Conservation (phyloP, 2,888 invertebrate species). For the Drosophila maculinotata region DNA sequence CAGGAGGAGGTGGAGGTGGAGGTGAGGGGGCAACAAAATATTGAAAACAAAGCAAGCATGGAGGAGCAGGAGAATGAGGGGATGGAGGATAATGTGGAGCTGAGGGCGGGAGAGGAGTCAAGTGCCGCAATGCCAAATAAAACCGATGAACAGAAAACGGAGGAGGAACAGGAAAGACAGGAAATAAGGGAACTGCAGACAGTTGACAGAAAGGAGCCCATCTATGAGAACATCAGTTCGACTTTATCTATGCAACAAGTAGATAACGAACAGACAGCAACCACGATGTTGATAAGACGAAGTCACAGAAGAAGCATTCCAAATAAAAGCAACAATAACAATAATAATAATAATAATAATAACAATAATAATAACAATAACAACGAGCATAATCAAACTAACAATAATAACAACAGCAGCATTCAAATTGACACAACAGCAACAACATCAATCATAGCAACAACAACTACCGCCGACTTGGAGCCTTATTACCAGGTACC, state of each 20-base stretch:
- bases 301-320: slow-evolving; percentile 73
- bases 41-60: slow-evolving; percentile 12
- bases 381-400: slow-evolving; percentile 62
- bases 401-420: slow-evolving; percentile 43
- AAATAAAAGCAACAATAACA: slow-evolving; percentile 63
- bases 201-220: slow-evolving; percentile 76
- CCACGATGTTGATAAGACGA: slow-evolving; percentile 39
- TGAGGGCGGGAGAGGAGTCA: slow-evolving; percentile 11
- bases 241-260: slow-evolving; percentile 76
- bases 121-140: slow-evolving; percentile 61
- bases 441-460: slow-evolving; percentile 48
- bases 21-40: slow-evolving; percentile 22
- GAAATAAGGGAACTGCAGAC: slow-evolving; percentile 22
- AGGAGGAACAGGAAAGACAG: slow-evolving; percentile 35
- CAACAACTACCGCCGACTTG: slow-evolving; percentile 42
- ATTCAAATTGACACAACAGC: slow-evolving; percentile 47
- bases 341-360: slow-evolving; percentile 57
- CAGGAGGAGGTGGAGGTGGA: slow-evolving; percentile 39
- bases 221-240: slow-evolving; percentile 85
- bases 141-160: slow-evolving; percentile 69
- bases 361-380: slow-evolving; percentile 54
- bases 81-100: slow-evolving; percentile 10
- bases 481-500: slow-evolving; percentile 85
- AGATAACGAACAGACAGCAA: slow-evolving; percentile 71
- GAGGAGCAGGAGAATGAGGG: slow-evolving; percentile 12